phyloP scores from a whole-genome alignment of 2,113 vertebrate genomes.

The Passer montanus region DNA sequence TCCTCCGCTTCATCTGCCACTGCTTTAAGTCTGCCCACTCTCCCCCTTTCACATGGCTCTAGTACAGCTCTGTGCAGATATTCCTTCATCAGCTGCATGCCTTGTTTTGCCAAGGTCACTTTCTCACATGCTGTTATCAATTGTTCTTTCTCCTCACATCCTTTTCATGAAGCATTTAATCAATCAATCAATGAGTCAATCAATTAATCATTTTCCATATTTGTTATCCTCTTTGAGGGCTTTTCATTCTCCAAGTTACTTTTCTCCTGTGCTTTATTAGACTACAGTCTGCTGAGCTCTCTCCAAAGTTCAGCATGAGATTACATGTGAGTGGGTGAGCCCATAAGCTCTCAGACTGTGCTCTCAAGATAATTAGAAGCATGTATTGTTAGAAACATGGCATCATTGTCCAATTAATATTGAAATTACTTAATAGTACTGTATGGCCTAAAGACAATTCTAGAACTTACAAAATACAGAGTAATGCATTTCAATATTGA shows the following conservation, averaged over 20 bases:
- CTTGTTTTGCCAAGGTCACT: neutral
- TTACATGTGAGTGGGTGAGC: neutral
- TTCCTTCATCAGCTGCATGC: neutral
- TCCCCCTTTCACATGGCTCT: neutral
- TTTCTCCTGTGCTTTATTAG: neutral
- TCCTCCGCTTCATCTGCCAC: slow-evolving; percentile 49
- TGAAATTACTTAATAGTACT: neutral
- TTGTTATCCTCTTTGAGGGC: neutral
- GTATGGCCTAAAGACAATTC: neutral
- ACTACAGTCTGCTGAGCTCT: neutral
- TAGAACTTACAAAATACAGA: neutral
- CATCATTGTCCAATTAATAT: neutral
- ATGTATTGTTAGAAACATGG: neutral
- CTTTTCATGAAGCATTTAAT: neutral
- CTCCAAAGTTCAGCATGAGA: neutral
- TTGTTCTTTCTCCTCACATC: neutral
- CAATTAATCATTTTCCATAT: neutral
- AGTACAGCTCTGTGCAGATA: neutral
- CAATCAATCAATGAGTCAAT: neutral
- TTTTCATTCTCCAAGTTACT: neutral
- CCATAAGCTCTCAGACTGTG: neutral
- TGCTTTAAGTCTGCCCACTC: slow-evolving; percentile 48
- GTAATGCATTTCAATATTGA: neutral
- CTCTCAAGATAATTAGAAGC: neutral
- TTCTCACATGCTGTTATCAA: neutral